These are phyloP conservation scores for Hoplostethus mediterraneus DNA, from an alignment of 2,797 vertebrate species.

Conservation along the genomic window DNA sequence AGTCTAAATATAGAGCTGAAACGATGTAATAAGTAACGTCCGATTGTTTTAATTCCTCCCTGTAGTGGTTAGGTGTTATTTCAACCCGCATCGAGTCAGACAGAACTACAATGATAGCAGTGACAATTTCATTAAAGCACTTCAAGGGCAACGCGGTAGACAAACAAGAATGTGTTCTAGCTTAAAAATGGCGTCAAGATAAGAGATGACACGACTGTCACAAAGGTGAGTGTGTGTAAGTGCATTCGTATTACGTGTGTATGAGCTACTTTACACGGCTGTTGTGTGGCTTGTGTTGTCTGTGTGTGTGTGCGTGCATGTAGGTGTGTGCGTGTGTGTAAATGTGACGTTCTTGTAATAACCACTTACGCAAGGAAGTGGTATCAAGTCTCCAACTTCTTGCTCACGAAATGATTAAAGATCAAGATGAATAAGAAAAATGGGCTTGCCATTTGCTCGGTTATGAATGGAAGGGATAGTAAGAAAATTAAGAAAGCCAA, in stretches of 20 bases:
- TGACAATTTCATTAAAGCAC: too few relatives aligned
- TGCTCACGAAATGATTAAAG: conserved; percentile 25
- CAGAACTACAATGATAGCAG: too few relatives aligned
- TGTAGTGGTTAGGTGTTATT: too few relatives aligned
- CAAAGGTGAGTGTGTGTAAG: not conserved
- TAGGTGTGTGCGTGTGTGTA: not conserved
- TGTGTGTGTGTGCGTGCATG: not conserved
- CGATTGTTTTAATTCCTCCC: too few relatives aligned
- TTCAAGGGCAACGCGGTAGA: too few relatives aligned
- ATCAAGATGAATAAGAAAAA: conserved; percentile 23
- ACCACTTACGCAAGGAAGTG: not conserved
- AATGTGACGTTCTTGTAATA: not conserved
- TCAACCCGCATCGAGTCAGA: too few relatives aligned
- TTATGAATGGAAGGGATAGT: not conserved
- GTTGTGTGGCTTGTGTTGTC: too few relatives aligned
- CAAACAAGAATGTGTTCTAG: too few relatives aligned
- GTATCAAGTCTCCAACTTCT: not conserved
- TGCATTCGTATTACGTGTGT: not conserved
- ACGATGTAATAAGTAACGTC: too few relatives aligned
- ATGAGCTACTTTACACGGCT: not conserved
- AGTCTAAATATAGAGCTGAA: too few relatives aligned
- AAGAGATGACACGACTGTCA: too few relatives aligned
- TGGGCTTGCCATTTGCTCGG: not conserved
- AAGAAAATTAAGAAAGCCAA: conserved; percentile 15
- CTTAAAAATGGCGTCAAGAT: too few relatives aligned